Evolutionary conservation across 2,888 invertebrate genomes (phyloP), one percentile per base, ranked within the genome.

Genomic region (Drosophila peninsularis): DNA sequence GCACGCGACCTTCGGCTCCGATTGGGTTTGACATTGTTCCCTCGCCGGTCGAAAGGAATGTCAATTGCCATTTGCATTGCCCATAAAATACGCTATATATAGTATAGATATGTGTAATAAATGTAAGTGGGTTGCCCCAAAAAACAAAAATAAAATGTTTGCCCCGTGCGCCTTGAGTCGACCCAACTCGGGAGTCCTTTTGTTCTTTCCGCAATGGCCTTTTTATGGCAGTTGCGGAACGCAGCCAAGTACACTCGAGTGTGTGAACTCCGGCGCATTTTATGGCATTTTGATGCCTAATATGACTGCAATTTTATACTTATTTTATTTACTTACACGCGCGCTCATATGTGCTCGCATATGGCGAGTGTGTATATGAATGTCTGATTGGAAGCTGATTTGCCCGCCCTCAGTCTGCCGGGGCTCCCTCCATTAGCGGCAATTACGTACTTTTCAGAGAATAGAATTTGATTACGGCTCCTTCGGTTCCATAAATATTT

Each of bases 11-110:
- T 83, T 83, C 75, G 82, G 17, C 54, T 58, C 49, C 82, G 71
- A 84, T 89, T 78, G 63, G 54, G 78, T 75, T 85, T 70, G 88
- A 88, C 90, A 78, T 89, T 85, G 86, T 72, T 78, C 70, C 73
- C 63, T 41, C 14, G 54, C 55, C 58, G 80, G 62, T 62, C 70
- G 61, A 67, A 68, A 30, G 61, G 68, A 76, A 84, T 86, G 90
- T 86, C 85, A 87, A 78, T 90, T 90, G 87, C 64, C 73, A 88
- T 85, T 90, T 90, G 87, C 85, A 89, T 87, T 75, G 64, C 75
- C 53, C 68, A 56, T 56, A 53, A 56, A 65, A 64, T 42, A 39
- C 50, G 52, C 34, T 62, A 55, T 53, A 52, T 37, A 36, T 32
- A 30, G 7, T 24, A 30, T 44, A 24, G 0, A 7, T 10, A 39